Evolutionary conservation across 2,888 invertebrate genomes (phyloP).

Genomic region (Drosophila ustulata): DNA sequence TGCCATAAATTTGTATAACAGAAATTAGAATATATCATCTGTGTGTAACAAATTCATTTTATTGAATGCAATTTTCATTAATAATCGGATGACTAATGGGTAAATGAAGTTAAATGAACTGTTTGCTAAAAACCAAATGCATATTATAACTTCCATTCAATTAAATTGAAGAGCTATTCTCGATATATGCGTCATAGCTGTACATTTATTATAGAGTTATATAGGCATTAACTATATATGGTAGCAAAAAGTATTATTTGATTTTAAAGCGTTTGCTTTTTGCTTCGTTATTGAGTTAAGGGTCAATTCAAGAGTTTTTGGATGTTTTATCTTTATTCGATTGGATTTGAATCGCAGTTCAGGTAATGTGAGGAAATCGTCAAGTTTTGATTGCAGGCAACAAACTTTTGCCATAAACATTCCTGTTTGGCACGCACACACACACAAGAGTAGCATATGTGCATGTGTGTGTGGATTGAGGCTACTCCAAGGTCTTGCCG

Average conservation of each 20-base stretch:
- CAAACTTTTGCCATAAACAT: constrained; percentile 56
- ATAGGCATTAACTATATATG: neutral
- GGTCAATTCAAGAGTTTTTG: constrained; percentile 14
- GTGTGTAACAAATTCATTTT: neutral
- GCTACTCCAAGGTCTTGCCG: constrained; percentile 71
- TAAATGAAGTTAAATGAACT: too few species aligned
- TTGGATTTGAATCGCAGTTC: constrained; percentile 18
- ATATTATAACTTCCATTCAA: neutral
- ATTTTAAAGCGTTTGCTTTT: constrained; percentile 13
- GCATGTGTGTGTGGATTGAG: constrained; percentile 18
- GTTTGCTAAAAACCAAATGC: neutral
- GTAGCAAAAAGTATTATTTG: neutral
- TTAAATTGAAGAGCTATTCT: neutral
- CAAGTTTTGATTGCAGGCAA: constrained; percentile 50
- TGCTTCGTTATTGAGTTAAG: constrained; percentile 4
- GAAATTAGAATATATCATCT: neutral
- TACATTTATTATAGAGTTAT: neutral
- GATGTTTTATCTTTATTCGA: constrained; percentile 17
- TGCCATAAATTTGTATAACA: too few species aligned
- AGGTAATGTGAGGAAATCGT: constrained; percentile 24
- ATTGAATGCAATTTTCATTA: neutral
- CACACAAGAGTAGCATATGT: neutral
- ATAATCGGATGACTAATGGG: too few species aligned
- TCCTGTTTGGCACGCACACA: constrained; percentile 61
- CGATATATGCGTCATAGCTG: constrained; percentile 1